Base-by-base conservation (phyloP, 2,888 invertebrate species). In the Mythimna vitellina region DNA sequence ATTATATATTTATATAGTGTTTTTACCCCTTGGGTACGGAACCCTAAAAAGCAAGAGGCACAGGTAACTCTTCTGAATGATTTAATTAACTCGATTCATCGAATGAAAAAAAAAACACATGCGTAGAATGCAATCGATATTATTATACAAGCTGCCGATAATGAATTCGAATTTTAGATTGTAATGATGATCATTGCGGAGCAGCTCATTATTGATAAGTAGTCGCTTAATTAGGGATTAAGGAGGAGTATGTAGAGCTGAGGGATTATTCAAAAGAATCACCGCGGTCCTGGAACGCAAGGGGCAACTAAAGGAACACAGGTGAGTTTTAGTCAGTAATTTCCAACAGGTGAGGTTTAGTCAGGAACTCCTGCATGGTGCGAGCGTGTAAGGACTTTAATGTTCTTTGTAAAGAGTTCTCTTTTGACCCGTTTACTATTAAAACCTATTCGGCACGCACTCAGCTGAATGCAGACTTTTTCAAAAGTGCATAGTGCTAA, bases 31-130 rank as follows among this genome's bases (percentile, higher is more conserved):
- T 1, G 20, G 8, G 8, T 49, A 49, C 7, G 20, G 49, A 49
- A 49, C 49, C 20, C 20, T 49, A 49, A 51, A 51, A 51, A 12
- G 1, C n/a, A 57, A 38, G 49, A 32, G 29, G 57, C 58, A 72
- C 46, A 68, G 63, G 61, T 53, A 74, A 74, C 57, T 66, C 42
- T 65, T 42, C 53, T 58, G 65, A 77, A 70, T 75, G 29, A n/a
- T 74, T 75, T 82, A 82, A 85, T 85, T 78, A 86, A 80, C 65
- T 76, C 78, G 57, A 86, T 85, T 85, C 80, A 76, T 75, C 57
- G 20, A 57, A 57, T 10, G 20, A 32, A 57, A 57, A 57, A 12
- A 57, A 57, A 32, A 7, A 72, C 70, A 78, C 70, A 81, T 65
- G 74, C 78, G 65, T 73, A 56, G 49, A 72, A 38, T 53, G 32